Percentiles rank a stretch among this genome's conserved stretches.
These are phyloP conservation scores for Catostylus mosaicus DNA, from an alignment of 30 jellyfish, hydroid and myxozoan genomes.

Conservation along the genomic window DNA sequence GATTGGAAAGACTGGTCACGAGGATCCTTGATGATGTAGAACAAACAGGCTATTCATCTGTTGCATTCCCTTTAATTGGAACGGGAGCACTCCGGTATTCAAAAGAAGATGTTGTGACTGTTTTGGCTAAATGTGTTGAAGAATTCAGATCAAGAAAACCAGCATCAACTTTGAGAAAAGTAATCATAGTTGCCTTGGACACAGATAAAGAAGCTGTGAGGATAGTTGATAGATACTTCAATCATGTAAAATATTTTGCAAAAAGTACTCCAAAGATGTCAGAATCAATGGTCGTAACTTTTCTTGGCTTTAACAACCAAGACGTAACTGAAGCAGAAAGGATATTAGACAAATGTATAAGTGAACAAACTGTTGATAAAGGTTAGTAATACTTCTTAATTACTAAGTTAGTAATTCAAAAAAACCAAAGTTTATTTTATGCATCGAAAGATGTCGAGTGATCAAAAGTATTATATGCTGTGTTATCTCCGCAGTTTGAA, in stretches of 20 bases:
- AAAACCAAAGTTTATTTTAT: background rate
- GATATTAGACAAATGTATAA: background rate
- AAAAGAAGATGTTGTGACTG: background rate
- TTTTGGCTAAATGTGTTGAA: background rate
- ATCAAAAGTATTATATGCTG: background rate
- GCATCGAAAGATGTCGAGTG: background rate
- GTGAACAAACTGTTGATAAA: background rate
- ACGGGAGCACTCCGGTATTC: background rate
- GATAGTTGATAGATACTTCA: background rate
- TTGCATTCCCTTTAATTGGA: conserved; percentile 17
- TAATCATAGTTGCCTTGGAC: background rate
- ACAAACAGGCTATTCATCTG: background rate
- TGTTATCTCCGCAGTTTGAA: background rate
- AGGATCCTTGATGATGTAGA: background rate
- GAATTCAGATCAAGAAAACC: too few species aligned
- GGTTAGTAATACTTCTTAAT: background rate
- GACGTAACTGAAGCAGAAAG: background rate
- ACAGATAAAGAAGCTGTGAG: background rate
- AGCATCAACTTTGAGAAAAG: background rate
- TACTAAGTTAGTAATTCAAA: background rate
- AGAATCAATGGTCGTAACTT: background rate
- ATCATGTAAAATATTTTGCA: too few species aligned
- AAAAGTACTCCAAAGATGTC: background rate
- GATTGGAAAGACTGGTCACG: background rate
- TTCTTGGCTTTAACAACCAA: background rate